Conservation (phyloP, 2,113 vertebrate genomes). For the zebrafish (Danio rerio) region DNA sequence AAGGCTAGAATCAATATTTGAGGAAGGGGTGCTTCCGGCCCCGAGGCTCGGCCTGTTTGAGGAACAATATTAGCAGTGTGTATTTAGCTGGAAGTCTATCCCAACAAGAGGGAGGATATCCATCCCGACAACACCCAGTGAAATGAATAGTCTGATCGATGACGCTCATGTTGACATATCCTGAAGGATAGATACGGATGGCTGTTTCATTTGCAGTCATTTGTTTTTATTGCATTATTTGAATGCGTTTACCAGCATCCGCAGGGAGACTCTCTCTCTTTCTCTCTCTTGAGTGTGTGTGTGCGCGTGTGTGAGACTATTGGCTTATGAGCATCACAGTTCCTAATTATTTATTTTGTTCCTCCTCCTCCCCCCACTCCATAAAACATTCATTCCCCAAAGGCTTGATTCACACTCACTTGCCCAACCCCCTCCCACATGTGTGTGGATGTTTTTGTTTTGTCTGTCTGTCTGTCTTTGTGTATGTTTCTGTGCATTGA, state of each 20-base stretch:
- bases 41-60: constrained; percentile 20
- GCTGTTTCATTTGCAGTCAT: constrained; percentile 35
- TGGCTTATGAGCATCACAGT: constrained; percentile 35
- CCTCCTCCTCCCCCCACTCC: constrained; percentile 46
- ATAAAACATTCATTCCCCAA: constrained; percentile 58
- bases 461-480: constrained; percentile 31
- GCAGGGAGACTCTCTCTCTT: background rate
- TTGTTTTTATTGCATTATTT: constrained; percentile 38
- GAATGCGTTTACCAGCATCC: constrained; percentile 44
- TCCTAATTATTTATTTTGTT: constrained; percentile 59
- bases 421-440: constrained; percentile 30
- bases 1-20: constrained; percentile 40
- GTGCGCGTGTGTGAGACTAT: background rate
- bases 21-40: constrained; percentile 29
- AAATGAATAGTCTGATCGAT: constrained; percentile 40
- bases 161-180: constrained; percentile 24
- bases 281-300: too few relatives aligned
- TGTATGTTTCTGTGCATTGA: constrained; percentile 17
- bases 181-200: constrained; percentile 44
- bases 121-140: constrained; percentile 12
- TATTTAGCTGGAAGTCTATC: constrained; percentile 25
- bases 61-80: constrained; percentile 34
- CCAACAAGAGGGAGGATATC: constrained; percentile 11
- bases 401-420: constrained; percentile 42
- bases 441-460: constrained; percentile 26